Conservation (phyloP, 1,140 invertebrate species). For the Tachypleus tridentatus region DNA sequence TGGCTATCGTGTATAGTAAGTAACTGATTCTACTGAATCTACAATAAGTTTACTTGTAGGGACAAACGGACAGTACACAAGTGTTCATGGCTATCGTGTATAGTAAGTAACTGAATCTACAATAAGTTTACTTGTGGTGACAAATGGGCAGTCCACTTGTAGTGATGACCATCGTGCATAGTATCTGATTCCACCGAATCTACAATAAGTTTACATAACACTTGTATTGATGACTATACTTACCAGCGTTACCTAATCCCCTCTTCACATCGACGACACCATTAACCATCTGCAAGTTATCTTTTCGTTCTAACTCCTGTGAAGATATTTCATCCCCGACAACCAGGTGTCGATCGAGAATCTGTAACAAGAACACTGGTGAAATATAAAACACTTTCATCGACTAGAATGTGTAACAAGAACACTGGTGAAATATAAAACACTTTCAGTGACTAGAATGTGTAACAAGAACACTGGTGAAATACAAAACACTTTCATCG, state of each 20-base stretch:
- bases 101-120: too few relatives aligned
- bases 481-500: not conserved
- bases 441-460: not conserved
- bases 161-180: too few relatives aligned
- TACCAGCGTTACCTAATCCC: not conserved
- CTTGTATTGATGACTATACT: too few relatives aligned
- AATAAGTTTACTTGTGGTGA: too few relatives aligned
- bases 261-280: constrained; percentile 17
- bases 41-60: too few relatives aligned
- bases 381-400: not conserved
- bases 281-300: constrained; percentile 20
- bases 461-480: not conserved
- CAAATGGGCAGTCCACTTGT: too few relatives aligned
- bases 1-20: too few relatives aligned
- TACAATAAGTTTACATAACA: too few relatives aligned
- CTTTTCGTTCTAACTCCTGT: constrained; percentile 13
- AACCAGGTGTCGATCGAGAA: constrained; percentile 21
- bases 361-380: constrained; percentile 4
- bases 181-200: too few relatives aligned
- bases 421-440: not conserved
- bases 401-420: not conserved
- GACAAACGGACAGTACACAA: too few relatives aligned
- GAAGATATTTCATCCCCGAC: constrained; percentile 19
- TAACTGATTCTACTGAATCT: too few relatives aligned
- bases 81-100: too few relatives aligned